These are phyloP conservation scores for Euproctis similis DNA, from an alignment of 2,888 invertebrate genomes.

Conservation along the genomic window DNA sequence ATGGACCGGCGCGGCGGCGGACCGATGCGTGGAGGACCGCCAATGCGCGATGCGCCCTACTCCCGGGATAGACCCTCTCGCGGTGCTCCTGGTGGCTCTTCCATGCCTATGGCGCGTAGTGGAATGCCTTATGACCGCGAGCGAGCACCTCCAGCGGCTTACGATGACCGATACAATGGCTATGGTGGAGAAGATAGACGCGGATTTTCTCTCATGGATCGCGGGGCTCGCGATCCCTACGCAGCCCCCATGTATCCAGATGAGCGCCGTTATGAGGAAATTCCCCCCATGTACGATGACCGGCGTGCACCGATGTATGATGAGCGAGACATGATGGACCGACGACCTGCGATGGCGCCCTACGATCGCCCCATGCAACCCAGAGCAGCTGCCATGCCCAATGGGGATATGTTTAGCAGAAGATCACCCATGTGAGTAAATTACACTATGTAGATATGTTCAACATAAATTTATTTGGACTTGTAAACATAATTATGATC, in stretches of 20 bases:
- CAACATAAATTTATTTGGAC: no score
- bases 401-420: slow-evolving; percentile 69
- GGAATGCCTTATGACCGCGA: slow-evolving; percentile 51
- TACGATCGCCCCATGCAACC: slow-evolving; percentile 54
- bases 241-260: slow-evolving; percentile 39
- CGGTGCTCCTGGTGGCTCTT: slow-evolving; percentile 40
- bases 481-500: no score
- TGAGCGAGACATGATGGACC: slow-evolving; percentile 55
- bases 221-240: slow-evolving; percentile 51
- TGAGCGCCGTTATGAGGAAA: slow-evolving; percentile 31
- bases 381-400: slow-evolving; percentile 47
- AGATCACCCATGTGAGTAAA: slow-evolving; percentile 59
- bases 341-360: slow-evolving; percentile 40
- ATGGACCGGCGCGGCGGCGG: slow-evolving; percentile 50
- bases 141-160: slow-evolving; percentile 32
- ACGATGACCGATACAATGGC: slow-evolving; percentile 62
- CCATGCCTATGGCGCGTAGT: slow-evolving; percentile 30
- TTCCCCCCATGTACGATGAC: slow-evolving; percentile 37
- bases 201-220: slow-evolving; percentile 61
- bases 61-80: slow-evolving; percentile 48
- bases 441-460: no score
- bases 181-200: slow-evolving; percentile 65
- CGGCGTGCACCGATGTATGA: slow-evolving; percentile 55
- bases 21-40: slow-evolving; percentile 43
- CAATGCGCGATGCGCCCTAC: slow-evolving; percentile 45